A percentile compares a stretch with the other conserved stretches of the same genome.
Evolutionary conservation across 2,888 invertebrate species (phyloP).

Genomic region (Adineta ricciae): DNA sequence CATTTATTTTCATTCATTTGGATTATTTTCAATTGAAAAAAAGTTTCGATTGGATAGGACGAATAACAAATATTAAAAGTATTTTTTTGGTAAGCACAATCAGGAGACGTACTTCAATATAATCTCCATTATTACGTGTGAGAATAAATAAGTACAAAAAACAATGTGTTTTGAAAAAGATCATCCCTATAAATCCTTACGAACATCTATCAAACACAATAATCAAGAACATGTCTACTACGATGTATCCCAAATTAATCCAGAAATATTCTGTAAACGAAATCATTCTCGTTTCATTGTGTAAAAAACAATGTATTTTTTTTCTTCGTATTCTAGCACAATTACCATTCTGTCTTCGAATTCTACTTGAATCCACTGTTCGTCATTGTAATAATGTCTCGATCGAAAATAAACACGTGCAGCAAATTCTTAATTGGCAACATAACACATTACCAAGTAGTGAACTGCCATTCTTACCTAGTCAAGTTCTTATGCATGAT

Average conservation of each 20-base stretch:
- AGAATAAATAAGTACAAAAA: background rate
- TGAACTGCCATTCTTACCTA: conserved; percentile 89
- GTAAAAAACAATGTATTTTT: background rate
- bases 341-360: conserved; percentile 80
- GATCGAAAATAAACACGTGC: conserved; percentile 66
- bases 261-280: conserved; percentile 36
- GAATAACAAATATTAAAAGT: background rate
- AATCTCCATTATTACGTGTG: background rate
- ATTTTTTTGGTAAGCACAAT: background rate
- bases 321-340: conserved; percentile 39
- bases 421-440: conserved; percentile 79
- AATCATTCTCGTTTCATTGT: background rate
- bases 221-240: conserved; percentile 29
- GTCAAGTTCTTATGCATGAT: conserved; percentile 79
- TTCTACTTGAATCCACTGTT: conserved; percentile 84
- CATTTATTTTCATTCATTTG: no score
- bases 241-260: conserved; percentile 31
- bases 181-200: conserved; percentile 26
- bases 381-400: conserved; percentile 92
- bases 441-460: conserved; percentile 63
- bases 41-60: background rate
- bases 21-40: no score
- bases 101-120: background rate
- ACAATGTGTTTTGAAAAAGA: conserved; percentile 22
- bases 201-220: conserved; percentile 24